A percentile compares a stretch with the other conserved stretches of the same genome.
phyloP scores from a whole-genome alignment of 2,113 vertebrate species.

The Mola mola region DNA sequence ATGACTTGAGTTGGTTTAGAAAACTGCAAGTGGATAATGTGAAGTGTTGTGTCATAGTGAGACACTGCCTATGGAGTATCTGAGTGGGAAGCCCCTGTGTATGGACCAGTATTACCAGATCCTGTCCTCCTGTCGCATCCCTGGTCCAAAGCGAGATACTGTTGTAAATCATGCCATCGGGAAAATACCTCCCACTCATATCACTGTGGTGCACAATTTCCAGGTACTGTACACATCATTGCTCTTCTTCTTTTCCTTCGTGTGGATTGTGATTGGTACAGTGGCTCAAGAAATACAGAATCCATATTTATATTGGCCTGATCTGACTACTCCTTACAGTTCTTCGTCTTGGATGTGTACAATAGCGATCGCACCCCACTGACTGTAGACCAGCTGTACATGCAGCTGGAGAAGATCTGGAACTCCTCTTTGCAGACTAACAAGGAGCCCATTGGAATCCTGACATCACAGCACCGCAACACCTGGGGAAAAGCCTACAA shows the following conservation, averaged over 20 bases:
- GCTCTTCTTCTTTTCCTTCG: slow-evolving; percentile 1
- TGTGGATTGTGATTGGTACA: neutral
- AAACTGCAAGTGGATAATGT: slow-evolving; percentile 7
- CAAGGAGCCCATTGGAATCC: slow-evolving; percentile 96
- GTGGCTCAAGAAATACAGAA: neutral
- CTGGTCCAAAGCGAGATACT: slow-evolving; percentile 90
- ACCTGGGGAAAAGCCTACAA: slow-evolving; percentile 97
- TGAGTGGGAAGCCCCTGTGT: slow-evolving; percentile 91
- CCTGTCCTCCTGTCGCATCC: slow-evolving; percentile 94
- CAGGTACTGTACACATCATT: slow-evolving; percentile 82
- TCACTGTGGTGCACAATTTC: slow-evolving; percentile 97
- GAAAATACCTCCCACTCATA: slow-evolving; percentile 85
- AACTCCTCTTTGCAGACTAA: slow-evolving; percentile 96
- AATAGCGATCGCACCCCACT: slow-evolving; percentile 90
- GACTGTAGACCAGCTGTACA: slow-evolving; percentile 91
- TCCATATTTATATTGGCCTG: neutral
- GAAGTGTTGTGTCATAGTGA: slow-evolving; percentile 78
- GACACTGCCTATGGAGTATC: slow-evolving; percentile 88
- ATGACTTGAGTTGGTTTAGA: neutral
- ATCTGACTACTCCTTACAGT: slow-evolving; percentile 75
- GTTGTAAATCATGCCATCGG: slow-evolving; percentile 85
- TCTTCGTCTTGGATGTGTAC: slow-evolving; percentile 95
- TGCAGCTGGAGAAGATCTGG: slow-evolving; percentile 98
- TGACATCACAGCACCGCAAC: slow-evolving; percentile 96
- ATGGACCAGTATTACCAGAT: slow-evolving; percentile 99